A percentile compares a stretch with the other conserved stretches of the same genome.
Conservation (phyloP, 2,888 invertebrate genomes). For the Cerastis leucographa region DNA sequence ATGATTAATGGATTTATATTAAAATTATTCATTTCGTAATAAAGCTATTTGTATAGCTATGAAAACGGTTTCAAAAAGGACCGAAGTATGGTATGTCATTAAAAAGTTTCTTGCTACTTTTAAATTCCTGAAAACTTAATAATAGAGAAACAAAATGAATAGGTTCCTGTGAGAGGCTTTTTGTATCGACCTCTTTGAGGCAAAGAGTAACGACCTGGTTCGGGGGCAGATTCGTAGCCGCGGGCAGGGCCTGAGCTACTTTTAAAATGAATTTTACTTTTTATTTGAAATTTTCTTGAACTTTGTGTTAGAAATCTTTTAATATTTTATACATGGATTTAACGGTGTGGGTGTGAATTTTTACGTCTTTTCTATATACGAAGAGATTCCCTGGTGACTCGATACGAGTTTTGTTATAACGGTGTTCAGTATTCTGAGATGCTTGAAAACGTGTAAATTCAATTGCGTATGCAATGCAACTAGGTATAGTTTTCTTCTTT, state of each 20-base stretch:
- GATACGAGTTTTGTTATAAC: conserved; percentile 22
- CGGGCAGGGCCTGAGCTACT: conserved; percentile 63
- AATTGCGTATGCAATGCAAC: conserved; percentile 37
- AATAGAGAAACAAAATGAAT: conserved; percentile 75
- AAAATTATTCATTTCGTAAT: conserved; percentile 30
- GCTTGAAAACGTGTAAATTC: conserved; percentile 42
- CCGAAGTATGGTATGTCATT: conserved; percentile 56
- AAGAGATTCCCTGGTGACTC: conserved; percentile 18
- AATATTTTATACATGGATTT: conserved; percentile 57
- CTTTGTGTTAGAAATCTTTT: conserved; percentile 55
- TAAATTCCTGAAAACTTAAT: conserved; percentile 70
- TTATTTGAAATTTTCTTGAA: conserved; percentile 60
- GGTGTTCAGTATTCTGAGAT: conserved; percentile 38
- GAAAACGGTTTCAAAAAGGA: conserved; percentile 39
- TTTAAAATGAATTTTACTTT: conserved; percentile 65
- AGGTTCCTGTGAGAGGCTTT: conserved; percentile 70
- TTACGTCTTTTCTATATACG: conserved; percentile 41
- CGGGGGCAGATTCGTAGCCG: conserved; percentile 69
- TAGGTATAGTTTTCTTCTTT: background rate
- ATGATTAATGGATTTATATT: conserved; percentile 51
- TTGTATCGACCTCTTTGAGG: conserved; percentile 70
- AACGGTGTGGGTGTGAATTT: conserved; percentile 41
- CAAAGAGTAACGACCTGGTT: conserved; percentile 73
- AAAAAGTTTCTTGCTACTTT: conserved; percentile 66
- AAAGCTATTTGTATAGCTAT: conserved; percentile 23